Evolutionary conservation across 2,113 vertebrate genomes (phyloP).

Genomic region (Erythrocercus mccallii): DNA sequence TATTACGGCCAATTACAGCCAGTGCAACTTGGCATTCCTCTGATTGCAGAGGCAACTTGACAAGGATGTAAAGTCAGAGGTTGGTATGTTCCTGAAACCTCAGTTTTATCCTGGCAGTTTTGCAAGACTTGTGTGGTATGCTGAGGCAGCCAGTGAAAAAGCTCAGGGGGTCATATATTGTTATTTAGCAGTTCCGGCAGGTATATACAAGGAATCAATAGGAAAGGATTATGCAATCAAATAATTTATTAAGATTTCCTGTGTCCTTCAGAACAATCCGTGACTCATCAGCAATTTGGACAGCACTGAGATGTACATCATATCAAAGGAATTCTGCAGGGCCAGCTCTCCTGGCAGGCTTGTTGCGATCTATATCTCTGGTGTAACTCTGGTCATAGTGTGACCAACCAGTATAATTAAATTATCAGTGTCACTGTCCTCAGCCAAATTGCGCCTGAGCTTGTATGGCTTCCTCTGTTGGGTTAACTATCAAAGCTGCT

Average conservation of each 20-base stretch:
- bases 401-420: constrained; percentile 42
- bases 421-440: not conserved
- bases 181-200: not conserved
- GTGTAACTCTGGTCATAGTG: not conserved
- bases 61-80: not conserved
- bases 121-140: not conserved
- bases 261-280: not conserved
- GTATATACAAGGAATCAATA: not conserved
- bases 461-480: not conserved
- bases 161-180: not conserved
- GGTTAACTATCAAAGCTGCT: not conserved
- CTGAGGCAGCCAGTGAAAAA: not conserved
- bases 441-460: not conserved
- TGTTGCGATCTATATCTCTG: constrained; percentile 21
- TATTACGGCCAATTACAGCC: not conserved
- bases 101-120: not conserved
- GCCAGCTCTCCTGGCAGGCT: constrained; percentile 33
- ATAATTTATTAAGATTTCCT: constrained; percentile 6
- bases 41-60: not conserved
- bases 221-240: not conserved
- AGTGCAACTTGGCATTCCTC: not conserved
- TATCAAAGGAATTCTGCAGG: constrained; percentile 60
- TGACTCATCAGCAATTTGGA: not conserved
- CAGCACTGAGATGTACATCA: constrained; percentile 13
- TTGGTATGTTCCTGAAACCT: not conserved